Evolutionary conservation across 2,888 invertebrate species (phyloP).

Genomic region (Drosophila suboccidentalis): DNA sequence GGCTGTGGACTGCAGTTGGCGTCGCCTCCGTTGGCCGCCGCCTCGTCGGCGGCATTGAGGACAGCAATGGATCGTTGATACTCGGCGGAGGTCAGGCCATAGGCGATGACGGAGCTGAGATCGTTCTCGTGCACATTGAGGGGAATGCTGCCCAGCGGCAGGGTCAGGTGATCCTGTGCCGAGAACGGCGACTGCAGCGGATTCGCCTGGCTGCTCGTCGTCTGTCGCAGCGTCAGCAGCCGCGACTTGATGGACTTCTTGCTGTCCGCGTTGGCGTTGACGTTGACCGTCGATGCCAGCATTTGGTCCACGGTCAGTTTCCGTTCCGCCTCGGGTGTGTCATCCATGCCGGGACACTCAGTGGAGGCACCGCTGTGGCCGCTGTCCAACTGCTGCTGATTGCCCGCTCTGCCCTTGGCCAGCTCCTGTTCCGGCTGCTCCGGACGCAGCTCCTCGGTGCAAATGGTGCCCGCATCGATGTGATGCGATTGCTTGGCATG

Average conservation of each 20-base stretch:
- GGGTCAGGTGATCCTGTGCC: conserved; percentile 89
- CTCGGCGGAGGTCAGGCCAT: conserved; percentile 90
- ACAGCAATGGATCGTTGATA: conserved; percentile 89
- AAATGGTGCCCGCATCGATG: conserved; percentile 82
- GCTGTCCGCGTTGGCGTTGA: conserved; percentile 85
- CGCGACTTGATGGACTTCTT: conserved; percentile 89
- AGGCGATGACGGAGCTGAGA: conserved; percentile 94
- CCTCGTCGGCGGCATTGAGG: conserved; percentile 41
- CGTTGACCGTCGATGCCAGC: conserved; percentile 53
- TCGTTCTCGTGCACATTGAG: conserved; percentile 93
- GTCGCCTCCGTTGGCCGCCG: conserved; percentile 15
- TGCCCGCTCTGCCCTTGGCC: conserved; percentile 36
- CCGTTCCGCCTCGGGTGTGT: conserved; percentile 53
- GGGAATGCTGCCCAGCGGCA: conserved; percentile 88
- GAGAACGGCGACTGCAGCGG: conserved; percentile 88
- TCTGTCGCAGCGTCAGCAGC: conserved; percentile 89
- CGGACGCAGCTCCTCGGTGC: conserved; percentile 86
- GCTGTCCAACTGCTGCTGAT: conserved; percentile 13
- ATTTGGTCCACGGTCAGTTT: conserved; percentile 68
- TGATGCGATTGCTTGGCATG: conserved; percentile 69
- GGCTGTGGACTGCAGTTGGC: conserved; percentile 80
- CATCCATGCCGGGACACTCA: conserved; percentile 51
- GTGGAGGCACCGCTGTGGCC: conserved; percentile 12
- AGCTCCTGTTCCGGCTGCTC: conserved; percentile 84
- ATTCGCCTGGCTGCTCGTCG: conserved; percentile 86